A percentile compares a stretch with the other conserved stretches of the same genome.
phyloP scores from a whole-genome alignment of 2,888 invertebrate species.

The Trypoxylon attenuatum region DNA sequence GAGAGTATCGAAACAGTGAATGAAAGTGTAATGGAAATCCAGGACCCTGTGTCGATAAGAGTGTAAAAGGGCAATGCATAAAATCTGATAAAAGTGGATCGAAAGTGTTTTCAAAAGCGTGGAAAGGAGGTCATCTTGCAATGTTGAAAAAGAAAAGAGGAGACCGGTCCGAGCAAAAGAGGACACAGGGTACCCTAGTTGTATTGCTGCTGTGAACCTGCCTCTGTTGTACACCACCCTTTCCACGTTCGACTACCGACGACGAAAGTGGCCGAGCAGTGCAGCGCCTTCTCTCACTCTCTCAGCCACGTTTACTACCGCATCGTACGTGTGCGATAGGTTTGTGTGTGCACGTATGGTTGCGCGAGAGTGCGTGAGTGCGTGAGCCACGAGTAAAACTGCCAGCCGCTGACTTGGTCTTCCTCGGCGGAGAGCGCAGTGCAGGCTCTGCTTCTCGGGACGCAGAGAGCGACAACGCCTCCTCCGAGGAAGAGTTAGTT shows the following conservation, averaged over 20 bases:
- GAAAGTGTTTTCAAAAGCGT: too few relatives aligned
- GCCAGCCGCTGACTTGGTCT: background rate
- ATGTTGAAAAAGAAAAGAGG: too few relatives aligned
- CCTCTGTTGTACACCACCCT: background rate
- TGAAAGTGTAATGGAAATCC: too few relatives aligned
- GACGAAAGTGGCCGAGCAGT: background rate
- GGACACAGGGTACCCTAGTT: background rate
- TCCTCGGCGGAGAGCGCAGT: background rate
- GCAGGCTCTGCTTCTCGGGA: constrained; percentile 2
- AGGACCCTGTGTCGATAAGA: too few relatives aligned
- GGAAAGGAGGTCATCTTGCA: too few relatives aligned
- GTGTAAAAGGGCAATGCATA: too few relatives aligned
- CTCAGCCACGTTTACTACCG: background rate
- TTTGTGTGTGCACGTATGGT: constrained; percentile 19
- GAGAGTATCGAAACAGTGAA: too few relatives aligned
- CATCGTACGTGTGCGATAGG: constrained; percentile 5
- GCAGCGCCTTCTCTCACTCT: background rate
- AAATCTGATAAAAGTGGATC: too few relatives aligned
- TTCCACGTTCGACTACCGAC: background rate
- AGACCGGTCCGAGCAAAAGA: too few relatives aligned
- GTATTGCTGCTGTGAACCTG: background rate
- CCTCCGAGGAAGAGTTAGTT: background rate
- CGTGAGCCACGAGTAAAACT: background rate
- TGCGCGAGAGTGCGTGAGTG: constrained; percentile 5
- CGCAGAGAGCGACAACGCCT: constrained; percentile 3